Evolutionary conservation across 2,888 invertebrate genomes (phyloP).

Genomic region (Sphaeridia pumilis): DNA sequence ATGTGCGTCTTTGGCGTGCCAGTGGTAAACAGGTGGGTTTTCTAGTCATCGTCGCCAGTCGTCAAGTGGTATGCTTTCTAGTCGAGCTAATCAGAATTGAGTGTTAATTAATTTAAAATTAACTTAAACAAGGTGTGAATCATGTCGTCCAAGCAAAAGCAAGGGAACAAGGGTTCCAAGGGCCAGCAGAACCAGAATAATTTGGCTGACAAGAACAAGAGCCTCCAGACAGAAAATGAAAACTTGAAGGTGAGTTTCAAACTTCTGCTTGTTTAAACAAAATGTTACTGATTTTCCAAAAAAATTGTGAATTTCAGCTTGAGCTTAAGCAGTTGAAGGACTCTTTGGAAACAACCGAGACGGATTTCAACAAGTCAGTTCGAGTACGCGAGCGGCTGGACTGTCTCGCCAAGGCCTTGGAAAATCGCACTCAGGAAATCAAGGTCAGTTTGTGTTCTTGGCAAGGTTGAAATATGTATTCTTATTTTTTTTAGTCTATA

Average conservation of each 20-base stretch:
- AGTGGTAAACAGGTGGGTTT: no score
- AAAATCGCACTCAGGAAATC: conserved; percentile 32
- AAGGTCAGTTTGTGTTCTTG: conserved; percentile 19
- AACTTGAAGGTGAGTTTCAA: conserved; percentile 22
- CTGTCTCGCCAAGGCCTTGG: conserved; percentile 31
- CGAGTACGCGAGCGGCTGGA: conserved; percentile 30
- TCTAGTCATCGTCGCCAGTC: no score
- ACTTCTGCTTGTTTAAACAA: not conserved
- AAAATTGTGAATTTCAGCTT: conserved; percentile 14
- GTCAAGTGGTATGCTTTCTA: no score
- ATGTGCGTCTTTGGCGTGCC: no score
- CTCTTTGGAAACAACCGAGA: conserved; percentile 21
- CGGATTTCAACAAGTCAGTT: conserved; percentile 26
- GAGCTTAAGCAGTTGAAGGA: conserved; percentile 31
- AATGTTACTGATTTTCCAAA: not conserved
- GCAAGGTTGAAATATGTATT: not conserved
- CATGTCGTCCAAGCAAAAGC: no score
- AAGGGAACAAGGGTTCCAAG: no score
- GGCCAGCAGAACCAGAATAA: no score
- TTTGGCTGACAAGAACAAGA: conserved; percentile 25
- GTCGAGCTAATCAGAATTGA: no score
- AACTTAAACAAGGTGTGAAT: no score
- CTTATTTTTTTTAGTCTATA: conserved; percentile 10
- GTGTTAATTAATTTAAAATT: no score
- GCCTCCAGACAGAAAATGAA: conserved; percentile 26